Evolutionary conservation across 1,140 invertebrate genomes (phyloP).

Genomic region (Neelides sp.): DNA sequence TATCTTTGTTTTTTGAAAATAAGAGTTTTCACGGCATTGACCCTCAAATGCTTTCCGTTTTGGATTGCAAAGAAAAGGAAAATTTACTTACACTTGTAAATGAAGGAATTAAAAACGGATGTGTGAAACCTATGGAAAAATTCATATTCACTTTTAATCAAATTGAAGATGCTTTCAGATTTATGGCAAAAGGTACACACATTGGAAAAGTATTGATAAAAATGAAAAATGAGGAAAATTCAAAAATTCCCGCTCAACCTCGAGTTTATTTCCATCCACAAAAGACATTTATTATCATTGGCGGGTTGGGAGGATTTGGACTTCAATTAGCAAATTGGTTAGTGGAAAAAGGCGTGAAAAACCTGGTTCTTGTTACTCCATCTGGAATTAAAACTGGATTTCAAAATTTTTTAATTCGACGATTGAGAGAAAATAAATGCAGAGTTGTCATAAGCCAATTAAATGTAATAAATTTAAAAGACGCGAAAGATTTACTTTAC

Average conservation of each 20-base stretch:
- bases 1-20: slow-evolving; percentile 26
- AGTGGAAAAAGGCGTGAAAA: slow-evolving; percentile 41
- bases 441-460: slow-evolving; percentile 39
- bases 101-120: slow-evolving; percentile 51
- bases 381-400: slow-evolving; percentile 37
- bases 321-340: slow-evolving; percentile 48
- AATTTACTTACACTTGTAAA: slow-evolving; percentile 43
- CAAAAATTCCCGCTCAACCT: neutral
- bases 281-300: slow-evolving; percentile 39
- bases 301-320: slow-evolving; percentile 48
- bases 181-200: slow-evolving; percentile 73
- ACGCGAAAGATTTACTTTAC: slow-evolving; percentile 40
- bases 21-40: slow-evolving; percentile 24
- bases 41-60: neutral
- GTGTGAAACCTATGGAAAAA: slow-evolving; percentile 47
- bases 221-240: slow-evolving; percentile 33
- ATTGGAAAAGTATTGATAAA: slow-evolving; percentile 60
- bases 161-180: slow-evolving; percentile 53
- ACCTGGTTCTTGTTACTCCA: slow-evolving; percentile 44
- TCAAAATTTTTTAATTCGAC: slow-evolving; percentile 8
- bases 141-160: slow-evolving; percentile 47
- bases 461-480: slow-evolving; percentile 38
- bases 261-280: slow-evolving; percentile 34
- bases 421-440: slow-evolving; percentile 22
- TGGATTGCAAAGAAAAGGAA: neutral